These are phyloP conservation scores for Scatophagus argus DNA, from an alignment of 2,113 vertebrate genomes.

Conservation along the genomic window DNA sequence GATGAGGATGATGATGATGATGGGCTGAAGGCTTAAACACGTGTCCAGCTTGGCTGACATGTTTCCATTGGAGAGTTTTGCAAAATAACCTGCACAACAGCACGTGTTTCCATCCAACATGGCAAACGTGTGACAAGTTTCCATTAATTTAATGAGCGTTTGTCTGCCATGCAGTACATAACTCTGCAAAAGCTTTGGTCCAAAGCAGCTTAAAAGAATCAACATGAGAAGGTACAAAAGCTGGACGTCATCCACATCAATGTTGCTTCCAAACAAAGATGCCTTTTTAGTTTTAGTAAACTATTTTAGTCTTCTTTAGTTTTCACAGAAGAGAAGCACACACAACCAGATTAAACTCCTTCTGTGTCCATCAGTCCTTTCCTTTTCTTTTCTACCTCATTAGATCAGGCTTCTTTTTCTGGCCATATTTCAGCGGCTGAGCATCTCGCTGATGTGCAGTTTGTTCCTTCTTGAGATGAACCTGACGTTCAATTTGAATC, in stretches of 20 bases:
- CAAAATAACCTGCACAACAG: not conserved
- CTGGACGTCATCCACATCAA: not conserved
- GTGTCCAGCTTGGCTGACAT: no score
- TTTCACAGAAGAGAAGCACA: not conserved
- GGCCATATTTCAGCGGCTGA: not conserved
- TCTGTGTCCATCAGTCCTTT: not conserved
- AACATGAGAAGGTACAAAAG: not conserved
- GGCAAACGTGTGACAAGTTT: no score
- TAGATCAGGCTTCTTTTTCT: not conserved
- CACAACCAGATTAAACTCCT: not conserved
- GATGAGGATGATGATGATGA: no score
- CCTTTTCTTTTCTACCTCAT: not conserved
- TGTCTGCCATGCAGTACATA: not conserved
- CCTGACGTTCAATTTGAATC: no score
- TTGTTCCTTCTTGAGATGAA: no score
- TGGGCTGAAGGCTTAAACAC: no score
- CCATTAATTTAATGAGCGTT: not conserved
- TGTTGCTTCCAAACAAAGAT: not conserved
- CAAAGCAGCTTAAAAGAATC: not conserved
- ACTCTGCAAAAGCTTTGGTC: not conserved
- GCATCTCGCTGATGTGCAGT: not conserved
- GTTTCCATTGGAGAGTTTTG: not conserved
- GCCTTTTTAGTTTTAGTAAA: not conserved
- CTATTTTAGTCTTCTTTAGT: not conserved
- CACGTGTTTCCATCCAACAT: not conserved